Evolutionary conservation across 2,113 vertebrate genomes (phyloP).

Genomic region (Oriolus oriolus): DNA sequence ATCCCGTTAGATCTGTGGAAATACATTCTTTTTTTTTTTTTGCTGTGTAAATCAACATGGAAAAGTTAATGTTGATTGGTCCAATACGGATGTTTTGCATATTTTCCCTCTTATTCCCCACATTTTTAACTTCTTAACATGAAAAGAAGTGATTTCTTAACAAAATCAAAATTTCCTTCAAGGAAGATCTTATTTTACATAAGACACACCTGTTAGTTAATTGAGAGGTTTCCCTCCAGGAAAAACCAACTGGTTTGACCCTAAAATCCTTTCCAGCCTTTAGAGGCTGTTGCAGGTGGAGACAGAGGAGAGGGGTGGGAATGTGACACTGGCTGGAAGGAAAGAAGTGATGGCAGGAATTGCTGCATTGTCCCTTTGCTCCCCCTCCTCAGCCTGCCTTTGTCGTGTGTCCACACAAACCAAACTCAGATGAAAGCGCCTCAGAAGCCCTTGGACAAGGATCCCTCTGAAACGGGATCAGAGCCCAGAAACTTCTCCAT

Average conservation of each 20-base stretch:
- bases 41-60: background rate
- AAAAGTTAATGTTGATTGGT: background rate
- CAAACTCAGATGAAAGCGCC: background rate
- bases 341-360: background rate
- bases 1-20: background rate
- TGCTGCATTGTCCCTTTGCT: background rate
- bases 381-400: background rate
- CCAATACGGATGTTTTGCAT: background rate
- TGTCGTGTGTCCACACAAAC: accelerated
- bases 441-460: background rate
- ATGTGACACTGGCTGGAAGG: background rate
- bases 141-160: background rate
- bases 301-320: background rate
- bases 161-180: background rate
- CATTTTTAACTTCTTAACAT: background rate
- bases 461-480: no score
- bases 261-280: background rate
- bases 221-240: accelerated
- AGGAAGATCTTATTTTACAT: background rate
- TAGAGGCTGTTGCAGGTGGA: background rate
- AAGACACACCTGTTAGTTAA: background rate
- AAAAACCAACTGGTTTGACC: background rate
- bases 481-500: background rate
- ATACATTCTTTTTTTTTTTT: background rate
- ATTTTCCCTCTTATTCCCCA: background rate